Evolutionary conservation across 2,113 vertebrate species (phyloP).

Genomic region (Cheirogaleus medius): DNA sequence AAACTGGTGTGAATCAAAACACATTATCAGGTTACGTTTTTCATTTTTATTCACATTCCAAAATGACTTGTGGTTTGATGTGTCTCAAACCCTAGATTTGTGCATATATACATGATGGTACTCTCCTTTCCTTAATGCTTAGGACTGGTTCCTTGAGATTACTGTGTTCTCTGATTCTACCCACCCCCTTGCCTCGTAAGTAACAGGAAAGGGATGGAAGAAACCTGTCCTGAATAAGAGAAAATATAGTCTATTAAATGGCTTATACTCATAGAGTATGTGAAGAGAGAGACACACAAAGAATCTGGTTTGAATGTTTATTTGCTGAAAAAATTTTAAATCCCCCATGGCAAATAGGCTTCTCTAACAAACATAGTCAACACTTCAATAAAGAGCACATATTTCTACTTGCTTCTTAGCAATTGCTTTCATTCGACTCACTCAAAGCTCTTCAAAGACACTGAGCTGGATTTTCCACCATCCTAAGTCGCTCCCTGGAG

Average conservation of each 20-base stretch:
- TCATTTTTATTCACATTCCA: conserved; percentile 12
- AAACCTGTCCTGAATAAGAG: not conserved
- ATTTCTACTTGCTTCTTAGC: conserved; percentile 18
- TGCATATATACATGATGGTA: not conserved
- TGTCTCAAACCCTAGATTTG: not conserved
- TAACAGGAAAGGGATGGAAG: not conserved
- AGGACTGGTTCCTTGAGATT: not conserved
- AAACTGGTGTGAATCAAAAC: not conserved
- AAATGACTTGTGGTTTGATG: not conserved
- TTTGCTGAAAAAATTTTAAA: conserved; percentile 20
- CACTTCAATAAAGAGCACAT: conserved; percentile 25
- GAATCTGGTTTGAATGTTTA: conserved; percentile 36
- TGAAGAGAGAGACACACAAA: not conserved
- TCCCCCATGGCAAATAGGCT: not conserved
- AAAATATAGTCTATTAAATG: not conserved
- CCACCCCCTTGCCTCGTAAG: not conserved
- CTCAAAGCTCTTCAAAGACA: conserved; percentile 55
- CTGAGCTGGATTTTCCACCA: conserved; percentile 1
- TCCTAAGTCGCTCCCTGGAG: conserved; percentile 29
- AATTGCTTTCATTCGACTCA: conserved; percentile 23
- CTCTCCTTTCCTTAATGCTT: not conserved
- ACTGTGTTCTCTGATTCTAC: not conserved
- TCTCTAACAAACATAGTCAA: conserved; percentile 38
- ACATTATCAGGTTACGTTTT: not conserved
- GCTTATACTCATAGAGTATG: not conserved